Percentiles rank a stretch among this genome's conserved stretches.
phyloP scores from a whole-genome alignment of 2,888 invertebrate genomes.

The Campoplex capitator region DNA sequence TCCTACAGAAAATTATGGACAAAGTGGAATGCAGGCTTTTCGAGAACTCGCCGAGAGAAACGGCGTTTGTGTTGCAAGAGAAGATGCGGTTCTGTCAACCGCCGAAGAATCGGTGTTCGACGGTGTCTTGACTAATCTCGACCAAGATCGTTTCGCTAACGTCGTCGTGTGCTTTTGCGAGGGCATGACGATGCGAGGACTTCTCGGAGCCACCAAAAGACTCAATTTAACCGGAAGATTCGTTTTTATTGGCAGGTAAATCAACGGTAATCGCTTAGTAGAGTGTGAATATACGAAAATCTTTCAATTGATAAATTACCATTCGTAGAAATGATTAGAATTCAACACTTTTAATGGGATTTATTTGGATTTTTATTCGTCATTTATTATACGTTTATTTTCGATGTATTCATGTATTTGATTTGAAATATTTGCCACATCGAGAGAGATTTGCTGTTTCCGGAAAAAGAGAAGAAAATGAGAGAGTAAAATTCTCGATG shows the following conservation, averaged over 20 bases:
- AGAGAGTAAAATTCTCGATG: conserved; percentile 43
- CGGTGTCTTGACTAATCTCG: conserved; percentile 86
- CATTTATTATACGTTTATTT: neutral
- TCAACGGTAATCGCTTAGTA: neutral
- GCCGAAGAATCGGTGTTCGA: conserved; percentile 87
- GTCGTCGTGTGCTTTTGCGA: conserved; percentile 93
- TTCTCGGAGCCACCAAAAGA: conserved; percentile 87
- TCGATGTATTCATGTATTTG: neutral
- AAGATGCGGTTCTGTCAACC: conserved; percentile 88
- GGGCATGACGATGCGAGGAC: conserved; percentile 89
- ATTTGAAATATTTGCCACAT: neutral
- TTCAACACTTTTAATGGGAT: neutral
- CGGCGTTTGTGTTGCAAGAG: conserved; percentile 90
- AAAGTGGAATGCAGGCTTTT: conserved; percentile 91
- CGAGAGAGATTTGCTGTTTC: conserved; percentile 22
- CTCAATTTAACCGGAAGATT: conserved; percentile 87
- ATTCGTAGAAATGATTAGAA: neutral
- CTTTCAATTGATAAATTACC: neutral
- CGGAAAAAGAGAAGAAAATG: conserved; percentile 19
- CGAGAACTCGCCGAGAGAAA: conserved; percentile 88
- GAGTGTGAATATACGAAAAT: neutral
- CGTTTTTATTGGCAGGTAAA: conserved; percentile 89
- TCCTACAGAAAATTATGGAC: conserved; percentile 90
- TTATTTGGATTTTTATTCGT: neutral
- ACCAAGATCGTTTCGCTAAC: conserved; percentile 86